These are phyloP conservation scores for Sphinx pinastri DNA, from an alignment of 2,888 invertebrate species.

Conservation along the genomic window DNA sequence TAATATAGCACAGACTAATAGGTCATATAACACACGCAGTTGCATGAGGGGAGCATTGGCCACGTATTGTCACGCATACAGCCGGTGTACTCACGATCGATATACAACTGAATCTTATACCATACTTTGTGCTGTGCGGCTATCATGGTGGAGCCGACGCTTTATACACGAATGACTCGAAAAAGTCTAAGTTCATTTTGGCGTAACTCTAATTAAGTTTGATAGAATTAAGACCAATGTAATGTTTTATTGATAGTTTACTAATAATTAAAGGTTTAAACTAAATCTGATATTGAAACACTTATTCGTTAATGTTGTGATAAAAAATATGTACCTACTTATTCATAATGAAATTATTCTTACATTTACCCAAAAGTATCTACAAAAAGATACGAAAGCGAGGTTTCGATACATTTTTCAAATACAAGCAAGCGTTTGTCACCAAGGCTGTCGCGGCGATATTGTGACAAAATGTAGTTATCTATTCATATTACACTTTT, in stretches of 20 bases:
- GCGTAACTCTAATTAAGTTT: too few species aligned
- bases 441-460: slow-evolving; percentile 6
- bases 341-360: background rate
- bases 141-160: background rate
- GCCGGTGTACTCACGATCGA: slow-evolving; percentile 15
- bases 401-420: slow-evolving; percentile 21
- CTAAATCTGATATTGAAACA: background rate
- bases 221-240: too few species aligned
- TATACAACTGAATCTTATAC: slow-evolving; percentile 14
- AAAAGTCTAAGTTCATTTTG: too few species aligned
- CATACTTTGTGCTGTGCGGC: background rate
- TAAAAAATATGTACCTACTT: background rate
- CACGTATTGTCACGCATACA: slow-evolving; percentile 25
- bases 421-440: slow-evolving; percentile 21
- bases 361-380: slow-evolving; percentile 1
- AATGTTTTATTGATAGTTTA: too few species aligned
- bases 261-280: too few species aligned
- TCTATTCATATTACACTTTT: slow-evolving; percentile 30
- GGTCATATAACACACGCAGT: slow-evolving; percentile 21
- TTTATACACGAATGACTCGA: too few species aligned
- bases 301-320: background rate
- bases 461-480: slow-evolving; percentile 30
- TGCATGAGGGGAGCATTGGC: slow-evolving; percentile 23
- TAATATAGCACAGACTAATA: background rate
- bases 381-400: slow-evolving; percentile 14